phyloP scores from a whole-genome alignment of 2,888 invertebrate species.

The Drosophila anomalata region DNA sequence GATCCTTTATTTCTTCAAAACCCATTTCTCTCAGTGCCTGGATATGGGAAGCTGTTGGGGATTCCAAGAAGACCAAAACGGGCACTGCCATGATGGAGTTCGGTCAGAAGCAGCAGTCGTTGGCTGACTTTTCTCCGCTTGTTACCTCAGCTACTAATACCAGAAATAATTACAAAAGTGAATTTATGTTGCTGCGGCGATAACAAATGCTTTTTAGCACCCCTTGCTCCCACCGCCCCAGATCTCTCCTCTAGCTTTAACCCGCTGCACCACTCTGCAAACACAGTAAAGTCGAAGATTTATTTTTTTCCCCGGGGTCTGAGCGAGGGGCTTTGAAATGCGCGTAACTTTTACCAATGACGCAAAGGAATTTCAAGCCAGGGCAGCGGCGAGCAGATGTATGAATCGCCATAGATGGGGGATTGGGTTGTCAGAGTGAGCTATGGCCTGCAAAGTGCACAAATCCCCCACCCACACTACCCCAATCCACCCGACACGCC shows the following conservation, averaged over 20 bases:
- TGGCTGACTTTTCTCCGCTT: slow-evolving; percentile 67
- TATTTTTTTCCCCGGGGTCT: slow-evolving; percentile 48
- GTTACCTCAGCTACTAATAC: slow-evolving; percentile 80
- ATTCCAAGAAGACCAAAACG: neutral
- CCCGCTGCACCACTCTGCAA: slow-evolving; percentile 23
- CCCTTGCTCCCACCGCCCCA: slow-evolving; percentile 21
- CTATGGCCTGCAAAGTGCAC: slow-evolving; percentile 61
- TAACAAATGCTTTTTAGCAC: slow-evolving; percentile 79
- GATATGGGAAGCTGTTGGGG: slow-evolving; percentile 9
- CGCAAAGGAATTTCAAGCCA: slow-evolving; percentile 51
- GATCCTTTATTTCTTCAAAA: neutral
- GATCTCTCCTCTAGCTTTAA: slow-evolving; percentile 5
- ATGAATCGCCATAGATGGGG: slow-evolving; percentile 30
- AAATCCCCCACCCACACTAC: slow-evolving; percentile 3
- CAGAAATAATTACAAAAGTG: slow-evolving; percentile 82
- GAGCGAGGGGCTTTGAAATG: slow-evolving; percentile 19
- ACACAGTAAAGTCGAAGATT: slow-evolving; percentile 64
- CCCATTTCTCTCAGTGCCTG: slow-evolving; percentile 4
- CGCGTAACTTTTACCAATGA: slow-evolving; percentile 71
- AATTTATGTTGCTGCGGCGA: slow-evolving; percentile 80
- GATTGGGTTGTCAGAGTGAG: slow-evolving; percentile 41
- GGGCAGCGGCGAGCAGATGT: slow-evolving; percentile 31
- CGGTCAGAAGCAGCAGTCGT: slow-evolving; percentile 48
- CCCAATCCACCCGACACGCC: neutral
- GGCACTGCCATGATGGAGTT: slow-evolving; percentile 51